Evolutionary conservation across 64 coral and sea anemone species (phyloP), one percentile per base, ranked within the genome.

Genomic region (Pocillopora damicornis): DNA sequence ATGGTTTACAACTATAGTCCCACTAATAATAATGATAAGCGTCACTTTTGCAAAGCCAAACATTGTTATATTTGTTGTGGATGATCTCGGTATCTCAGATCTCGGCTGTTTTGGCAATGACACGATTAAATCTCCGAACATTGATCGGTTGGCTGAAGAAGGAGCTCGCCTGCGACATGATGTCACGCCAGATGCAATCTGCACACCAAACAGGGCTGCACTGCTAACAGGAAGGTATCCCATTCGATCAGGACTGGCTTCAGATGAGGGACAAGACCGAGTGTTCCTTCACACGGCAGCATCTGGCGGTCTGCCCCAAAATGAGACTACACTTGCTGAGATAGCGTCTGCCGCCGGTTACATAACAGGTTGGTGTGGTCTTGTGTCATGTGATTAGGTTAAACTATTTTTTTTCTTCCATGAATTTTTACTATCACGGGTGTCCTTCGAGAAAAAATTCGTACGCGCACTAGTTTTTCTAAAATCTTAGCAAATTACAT

Each of bases 81-180:
- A 94, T 64, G 93, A 94, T 11, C 89, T 94, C 5, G 93, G 93
- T 37, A 26, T 88, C 58, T 88, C 88, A 86, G 92, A 94, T 76
- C 18, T 94, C 0, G 92, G 88, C 73, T 94, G 92, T 80, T 94
- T 94, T 30, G 93, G 93, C 12, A 94, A 94, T 81, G 83, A 91
- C 60, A 83, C 93, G 36, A 38, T 94, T 20, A 90, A 91, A 74
- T 91, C 93, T 61, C 93, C 93, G 37, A 90, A 94, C 89, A 94
- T 94, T 58, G 93, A 94, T 64, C 83, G 87, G 72, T 63, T 93
- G 1, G 92, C 92, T n/a, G 63, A 42, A 22, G 17, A 86, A 38
- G 92, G 88, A 86, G 89, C 86, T 22, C 80, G 74, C 58, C 67
- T 94, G 14, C 75, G 64, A 67, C 93, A 94, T 26, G 87, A 91